These are phyloP conservation scores for Furcula furcula DNA, from an alignment of 2,888 invertebrate species.

Conservation along the genomic window DNA sequence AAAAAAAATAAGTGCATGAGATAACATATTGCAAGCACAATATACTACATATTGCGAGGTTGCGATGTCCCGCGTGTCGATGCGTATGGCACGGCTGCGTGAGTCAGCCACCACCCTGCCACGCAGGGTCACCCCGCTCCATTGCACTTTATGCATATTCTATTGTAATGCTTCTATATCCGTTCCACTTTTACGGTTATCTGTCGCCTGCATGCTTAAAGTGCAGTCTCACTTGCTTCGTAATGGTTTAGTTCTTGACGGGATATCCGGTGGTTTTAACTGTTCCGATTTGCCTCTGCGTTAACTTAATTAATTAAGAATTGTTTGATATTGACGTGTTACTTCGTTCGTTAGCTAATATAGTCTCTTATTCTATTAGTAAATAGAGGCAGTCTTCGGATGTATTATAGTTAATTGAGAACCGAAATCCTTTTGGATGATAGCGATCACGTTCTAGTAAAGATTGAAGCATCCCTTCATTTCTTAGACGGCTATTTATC, in stretches of 20 bases:
- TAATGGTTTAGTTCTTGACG: slow-evolving; percentile 15
- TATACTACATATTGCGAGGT: slow-evolving; percentile 1
- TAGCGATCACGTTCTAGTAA: background rate
- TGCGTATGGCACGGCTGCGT: slow-evolving; percentile 19
- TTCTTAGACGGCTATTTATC: background rate
- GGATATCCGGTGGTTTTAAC: slow-evolving; percentile 17
- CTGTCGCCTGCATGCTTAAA: slow-evolving; percentile 35
- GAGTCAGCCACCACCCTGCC: slow-evolving; percentile 36
- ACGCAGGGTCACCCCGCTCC: slow-evolving; percentile 54
- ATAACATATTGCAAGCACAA: too few species aligned
- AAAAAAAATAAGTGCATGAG: too few species aligned
- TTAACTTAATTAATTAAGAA: too few species aligned
- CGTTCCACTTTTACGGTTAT: slow-evolving; percentile 70
- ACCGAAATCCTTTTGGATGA: background rate
- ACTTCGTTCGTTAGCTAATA: too few species aligned
- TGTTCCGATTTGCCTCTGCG: too few species aligned
- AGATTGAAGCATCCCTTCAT: background rate
- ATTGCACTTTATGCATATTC: slow-evolving; percentile 51
- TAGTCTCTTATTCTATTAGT: too few species aligned
- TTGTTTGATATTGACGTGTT: too few species aligned
- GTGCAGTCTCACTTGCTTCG: slow-evolving; percentile 29
- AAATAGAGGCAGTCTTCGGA: too few species aligned
- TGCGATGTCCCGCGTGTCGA: slow-evolving; percentile 6
- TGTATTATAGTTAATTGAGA: too few species aligned
- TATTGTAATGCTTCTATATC: slow-evolving; percentile 59